phyloP scores from a whole-genome alignment of 2,113 vertebrate genomes.

The Empidonax traillii region DNA sequence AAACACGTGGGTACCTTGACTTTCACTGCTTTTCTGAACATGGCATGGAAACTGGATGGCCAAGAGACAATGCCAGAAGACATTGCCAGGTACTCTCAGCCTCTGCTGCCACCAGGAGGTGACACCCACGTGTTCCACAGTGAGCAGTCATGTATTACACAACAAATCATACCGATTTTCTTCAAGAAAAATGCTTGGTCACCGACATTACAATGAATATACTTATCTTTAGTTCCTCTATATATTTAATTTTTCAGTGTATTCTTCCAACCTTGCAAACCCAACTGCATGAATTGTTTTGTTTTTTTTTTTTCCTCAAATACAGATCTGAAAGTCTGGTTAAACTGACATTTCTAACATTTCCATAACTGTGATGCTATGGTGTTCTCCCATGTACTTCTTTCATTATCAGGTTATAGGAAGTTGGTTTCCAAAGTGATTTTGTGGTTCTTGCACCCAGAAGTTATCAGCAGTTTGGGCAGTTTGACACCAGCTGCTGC shows the following conservation, averaged over 20 bases:
- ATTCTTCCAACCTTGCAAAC: neutral
- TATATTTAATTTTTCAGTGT: neutral
- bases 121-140: neutral
- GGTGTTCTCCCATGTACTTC: neutral
- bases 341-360: neutral
- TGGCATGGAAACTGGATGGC: neutral
- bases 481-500: neutral
- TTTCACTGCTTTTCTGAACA: neutral
- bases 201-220: neutral
- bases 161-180: neutral
- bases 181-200: neutral
- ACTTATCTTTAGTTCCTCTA: neutral
- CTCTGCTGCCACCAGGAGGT: constrained; percentile 11
- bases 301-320: neutral
- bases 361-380: neutral
- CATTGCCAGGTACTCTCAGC: neutral
- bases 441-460: neutral
- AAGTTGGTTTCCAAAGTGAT: neutral
- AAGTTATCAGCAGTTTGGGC: neutral
- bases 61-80: neutral
- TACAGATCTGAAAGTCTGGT: neutral
- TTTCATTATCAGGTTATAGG: neutral
- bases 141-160: neutral
- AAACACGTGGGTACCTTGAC: neutral
- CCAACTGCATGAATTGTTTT: neutral